phyloP scores from a whole-genome alignment of 2,113 vertebrate species.

The Oreocharis arfaki region DNA sequence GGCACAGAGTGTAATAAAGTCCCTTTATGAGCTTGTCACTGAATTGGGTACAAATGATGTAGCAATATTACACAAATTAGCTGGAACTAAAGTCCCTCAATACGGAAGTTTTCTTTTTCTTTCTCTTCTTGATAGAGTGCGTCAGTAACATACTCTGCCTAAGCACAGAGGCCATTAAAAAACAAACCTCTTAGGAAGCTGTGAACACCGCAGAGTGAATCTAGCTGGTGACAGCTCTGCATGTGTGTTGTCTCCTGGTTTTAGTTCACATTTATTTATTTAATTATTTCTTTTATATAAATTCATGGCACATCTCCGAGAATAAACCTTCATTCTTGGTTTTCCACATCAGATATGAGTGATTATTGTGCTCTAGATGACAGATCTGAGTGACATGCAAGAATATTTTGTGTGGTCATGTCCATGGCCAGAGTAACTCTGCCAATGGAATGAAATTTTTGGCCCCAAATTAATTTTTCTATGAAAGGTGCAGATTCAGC shows the following conservation, averaged over 20 bases:
- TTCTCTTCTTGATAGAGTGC: background rate
- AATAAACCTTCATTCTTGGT: background rate
- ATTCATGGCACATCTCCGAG: background rate
- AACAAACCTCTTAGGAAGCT: background rate
- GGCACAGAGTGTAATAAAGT: background rate
- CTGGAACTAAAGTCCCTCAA: background rate
- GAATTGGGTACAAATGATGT: slow-evolving; percentile 9
- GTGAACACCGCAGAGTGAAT: background rate
- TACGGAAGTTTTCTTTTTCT: background rate
- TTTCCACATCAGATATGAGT: background rate
- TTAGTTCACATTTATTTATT: background rate
- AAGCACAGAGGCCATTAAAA: background rate
- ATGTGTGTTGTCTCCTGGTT: background rate
- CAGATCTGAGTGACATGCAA: background rate
- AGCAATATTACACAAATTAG: background rate
- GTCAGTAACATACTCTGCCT: background rate
- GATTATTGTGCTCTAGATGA: background rate
- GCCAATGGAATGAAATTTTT: background rate
- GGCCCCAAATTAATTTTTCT: background rate
- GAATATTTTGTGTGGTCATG: background rate
- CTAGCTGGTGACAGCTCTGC: background rate
- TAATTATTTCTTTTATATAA: background rate
- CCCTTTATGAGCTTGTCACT: slow-evolving; percentile 3
- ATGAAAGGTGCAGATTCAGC: background rate
- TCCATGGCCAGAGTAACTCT: background rate